These are phyloP conservation scores for Caenorhabditis sinica DNA, from an alignment of 2,888 invertebrate species.

Conservation along the genomic window DNA sequence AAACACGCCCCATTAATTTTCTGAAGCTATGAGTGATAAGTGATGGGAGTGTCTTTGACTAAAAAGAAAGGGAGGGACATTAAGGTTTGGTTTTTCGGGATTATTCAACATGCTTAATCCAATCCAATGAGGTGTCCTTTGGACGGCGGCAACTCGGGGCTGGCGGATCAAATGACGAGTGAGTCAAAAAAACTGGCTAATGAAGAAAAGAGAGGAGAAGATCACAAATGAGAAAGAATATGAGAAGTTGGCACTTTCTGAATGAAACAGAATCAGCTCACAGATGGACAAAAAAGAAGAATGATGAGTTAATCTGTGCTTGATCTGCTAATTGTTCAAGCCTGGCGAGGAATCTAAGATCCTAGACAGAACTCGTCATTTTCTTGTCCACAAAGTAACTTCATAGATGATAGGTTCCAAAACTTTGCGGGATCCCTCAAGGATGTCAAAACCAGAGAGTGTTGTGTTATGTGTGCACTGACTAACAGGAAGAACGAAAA, in stretches of 20 bases:
- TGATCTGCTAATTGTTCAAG: constrained; percentile 19
- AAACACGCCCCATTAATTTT: constrained; percentile 16
- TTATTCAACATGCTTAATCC: constrained; percentile 55
- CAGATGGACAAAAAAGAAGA: background rate
- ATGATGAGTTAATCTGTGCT: constrained; percentile 21
- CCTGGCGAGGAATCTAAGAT: background rate
- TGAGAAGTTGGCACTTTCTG: constrained; percentile 40
- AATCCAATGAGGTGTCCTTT: constrained; percentile 57
- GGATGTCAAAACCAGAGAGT: constrained; percentile 51
- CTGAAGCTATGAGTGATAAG: background rate
- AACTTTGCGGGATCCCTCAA: constrained; percentile 8
- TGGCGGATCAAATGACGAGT: constrained; percentile 58
- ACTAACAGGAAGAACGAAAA: constrained; percentile 49
- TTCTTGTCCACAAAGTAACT: background rate
- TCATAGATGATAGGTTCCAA: constrained; percentile 36
- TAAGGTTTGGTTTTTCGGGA: constrained; percentile 35
- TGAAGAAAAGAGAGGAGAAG: constrained; percentile 34
- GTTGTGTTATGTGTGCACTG: constrained; percentile 26
- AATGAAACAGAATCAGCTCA: constrained; percentile 18
- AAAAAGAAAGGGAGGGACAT: constrained; percentile 4
- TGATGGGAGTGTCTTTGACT: constrained; percentile 8
- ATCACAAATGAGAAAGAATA: constrained; percentile 38
- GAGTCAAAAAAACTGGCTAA: constrained; percentile 47
- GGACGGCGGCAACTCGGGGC: constrained; percentile 25
- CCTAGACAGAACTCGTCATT: constrained; percentile 35